Evolutionary conservation across 2,113 vertebrate genomes (phyloP), one percentile per base, ranked within the genome.

Genomic region (Lethenteron reissneri): DNA sequence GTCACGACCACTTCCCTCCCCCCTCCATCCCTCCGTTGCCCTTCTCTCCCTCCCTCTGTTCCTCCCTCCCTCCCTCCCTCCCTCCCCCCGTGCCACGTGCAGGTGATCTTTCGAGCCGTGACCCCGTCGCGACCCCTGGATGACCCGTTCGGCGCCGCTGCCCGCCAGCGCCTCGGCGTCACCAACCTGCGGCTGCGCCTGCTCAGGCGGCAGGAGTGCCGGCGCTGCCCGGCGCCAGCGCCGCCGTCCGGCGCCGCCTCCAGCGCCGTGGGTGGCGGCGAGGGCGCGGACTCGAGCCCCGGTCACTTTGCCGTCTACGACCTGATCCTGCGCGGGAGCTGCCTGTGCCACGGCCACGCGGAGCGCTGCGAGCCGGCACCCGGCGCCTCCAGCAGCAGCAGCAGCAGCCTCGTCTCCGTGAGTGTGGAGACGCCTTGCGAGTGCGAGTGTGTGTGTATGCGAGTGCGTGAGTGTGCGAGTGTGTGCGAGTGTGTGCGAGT

Each of bases 301-400:
- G 41, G 41, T 41, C 87, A 90, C 79, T 95, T 89, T 0, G 89
- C 89, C 10, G 71, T 97, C 79, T 95, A 92, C 1, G 91, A 97
- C 80, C 86, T 97, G 77, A 92, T 97, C 2, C 85, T 89, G 75
- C 95, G 90, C 79, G 94, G 94, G 74, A 95, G 90, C 82, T 97
- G 94, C 79, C 88, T 92, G 80, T 97, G 94, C 75, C 89, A 92
- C 0, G 92, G 94, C 73, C 90, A 97, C 0, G 88, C 92, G 0
- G 89, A 95, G 76, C 87, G 86, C 70, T 97, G 94, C 11, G 21
- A 85, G 2, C 85, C 89, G 0, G 80, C 84, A 0, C 69, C 80
- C 0, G 84, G 85, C 3, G 88, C 88, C 82, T 83, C 4, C 25
- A 41, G 25, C 25, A 5, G 25, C 25, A 41, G 25, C 25, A 41